Evolutionary conservation across 1,140 invertebrate genomes (phyloP), one percentile per base, ranked within the genome.

Genomic region (Adelges cooleyi): DNA sequence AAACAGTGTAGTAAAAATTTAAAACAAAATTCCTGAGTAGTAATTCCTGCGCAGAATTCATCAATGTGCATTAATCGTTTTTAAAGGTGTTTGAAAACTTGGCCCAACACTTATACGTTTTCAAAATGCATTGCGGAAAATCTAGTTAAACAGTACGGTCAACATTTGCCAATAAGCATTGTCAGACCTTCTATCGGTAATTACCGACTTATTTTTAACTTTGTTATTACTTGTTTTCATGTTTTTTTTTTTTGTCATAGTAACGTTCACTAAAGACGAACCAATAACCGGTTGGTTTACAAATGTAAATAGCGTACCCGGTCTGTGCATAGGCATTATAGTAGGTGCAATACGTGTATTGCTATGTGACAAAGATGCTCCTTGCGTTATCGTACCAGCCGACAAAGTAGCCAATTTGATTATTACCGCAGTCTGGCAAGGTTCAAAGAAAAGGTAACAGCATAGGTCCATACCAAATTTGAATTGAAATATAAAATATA

Each of bases 21-120:
- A n/a, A n/a, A n/a, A n/a, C n/a, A n/a, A n/a, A n/a, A n/a, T n/a
- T n/a, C n/a, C n/a, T n/a, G n/a, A n/a, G n/a, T n/a, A n/a, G n/a
- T n/a, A n/a, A n/a, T n/a, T n/a, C n/a, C n/a, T n/a, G n/a, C n/a
- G n/a, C n/a, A n/a, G n/a, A n/a, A n/a, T n/a, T n/a, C n/a, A n/a
- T n/a, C n/a, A n/a, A n/a, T n/a, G n/a, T 33, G 29, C 29, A 33
- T 33, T 33, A 33, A 6, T 33, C 29, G 11, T 42, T 42, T 8
- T 42, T 15, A 17, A n/a, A 15, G 6, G 13, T 8, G 33, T 36
- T 69, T 85, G 11, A 78, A 79, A n/a, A 76, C 80, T 17, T 77
- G 80, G 56, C 84, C 84, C 0, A 86, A 86, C 70, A 84, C 83
- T 0, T 86, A 86, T 67, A 81, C 82, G 8, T 84, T 82, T 68